phyloP scores from a whole-genome alignment of 2,113 vertebrate genomes.

The Macaca mulatta region DNA sequence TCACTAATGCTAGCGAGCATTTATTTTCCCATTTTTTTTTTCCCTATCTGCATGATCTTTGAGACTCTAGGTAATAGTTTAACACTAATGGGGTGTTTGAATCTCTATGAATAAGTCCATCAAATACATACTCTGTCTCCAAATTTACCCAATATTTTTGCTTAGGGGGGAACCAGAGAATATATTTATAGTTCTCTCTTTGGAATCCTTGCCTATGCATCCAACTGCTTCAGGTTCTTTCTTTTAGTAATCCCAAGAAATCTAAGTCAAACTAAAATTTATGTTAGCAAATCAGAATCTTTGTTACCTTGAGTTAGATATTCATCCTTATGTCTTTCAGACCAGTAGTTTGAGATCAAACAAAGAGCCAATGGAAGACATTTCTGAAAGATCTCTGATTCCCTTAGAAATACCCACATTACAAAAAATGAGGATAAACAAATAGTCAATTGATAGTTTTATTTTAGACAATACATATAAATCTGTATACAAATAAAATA shows the following conservation, averaged over 20 bases:
- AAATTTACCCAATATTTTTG: background rate
- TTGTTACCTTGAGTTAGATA: background rate
- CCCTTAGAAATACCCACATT: background rate
- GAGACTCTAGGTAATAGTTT: background rate
- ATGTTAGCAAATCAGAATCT: background rate
- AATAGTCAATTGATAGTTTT: background rate
- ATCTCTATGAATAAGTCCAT: background rate
- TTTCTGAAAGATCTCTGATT: background rate
- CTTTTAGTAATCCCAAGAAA: background rate
- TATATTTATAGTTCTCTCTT: background rate
- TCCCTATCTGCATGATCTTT: background rate
- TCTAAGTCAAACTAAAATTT: background rate
- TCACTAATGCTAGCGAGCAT: background rate
- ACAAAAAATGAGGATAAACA: background rate
- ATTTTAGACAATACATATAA: background rate
- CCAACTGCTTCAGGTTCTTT: background rate
- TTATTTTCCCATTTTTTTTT: background rate
- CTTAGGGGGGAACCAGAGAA: background rate
- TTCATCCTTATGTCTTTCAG: background rate
- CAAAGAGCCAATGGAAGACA: background rate
- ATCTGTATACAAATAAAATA: background rate
- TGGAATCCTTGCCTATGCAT: background rate
- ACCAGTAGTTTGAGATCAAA: background rate
- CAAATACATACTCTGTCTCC: background rate
- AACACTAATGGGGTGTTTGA: background rate